These are phyloP conservation scores for Orcinus orca DNA, from an alignment of 2,113 vertebrate genomes.

Conservation along the genomic window DNA sequence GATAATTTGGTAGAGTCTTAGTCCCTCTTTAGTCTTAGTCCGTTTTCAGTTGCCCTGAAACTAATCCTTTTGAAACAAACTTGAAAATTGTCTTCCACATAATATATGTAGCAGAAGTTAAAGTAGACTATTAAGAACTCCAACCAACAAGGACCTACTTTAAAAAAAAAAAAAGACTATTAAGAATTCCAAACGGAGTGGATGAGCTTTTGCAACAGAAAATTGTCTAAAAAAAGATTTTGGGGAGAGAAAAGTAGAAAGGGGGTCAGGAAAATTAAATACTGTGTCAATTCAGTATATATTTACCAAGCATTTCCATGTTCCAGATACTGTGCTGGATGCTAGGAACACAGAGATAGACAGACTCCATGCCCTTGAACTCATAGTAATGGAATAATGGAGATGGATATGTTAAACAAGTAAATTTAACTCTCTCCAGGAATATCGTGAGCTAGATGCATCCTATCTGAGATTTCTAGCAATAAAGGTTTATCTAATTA, in stretches of 20 bases:
- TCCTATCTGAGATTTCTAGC: background rate
- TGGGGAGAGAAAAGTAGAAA: background rate
- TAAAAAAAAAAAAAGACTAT: too few species aligned
- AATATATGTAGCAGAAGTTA: background rate
- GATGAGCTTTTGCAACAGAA: conserved; percentile 13
- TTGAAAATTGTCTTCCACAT: conserved; percentile 2
- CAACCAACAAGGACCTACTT: background rate
- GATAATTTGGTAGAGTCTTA: background rate
- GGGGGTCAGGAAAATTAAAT: background rate
- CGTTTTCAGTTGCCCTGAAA: background rate
- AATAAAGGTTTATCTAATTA: background rate
- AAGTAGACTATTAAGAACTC: background rate
- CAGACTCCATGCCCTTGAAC: background rate
- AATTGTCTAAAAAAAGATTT: background rate
- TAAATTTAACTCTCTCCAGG: background rate
- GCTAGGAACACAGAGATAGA: background rate
- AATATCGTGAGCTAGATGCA: background rate
- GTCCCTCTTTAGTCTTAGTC: background rate
- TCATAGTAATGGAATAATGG: background rate
- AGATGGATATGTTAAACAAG: background rate
- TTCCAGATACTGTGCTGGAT: background rate
- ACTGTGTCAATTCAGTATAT: background rate
- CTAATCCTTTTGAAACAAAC: background rate
- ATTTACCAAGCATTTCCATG: background rate
- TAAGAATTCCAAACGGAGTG: background rate